Percentiles rank a stretch among this genome's conserved stretches.
These are phyloP conservation scores for Psittacula echo DNA, from an alignment of 2,797 vertebrate species.

Conservation along the genomic window DNA sequence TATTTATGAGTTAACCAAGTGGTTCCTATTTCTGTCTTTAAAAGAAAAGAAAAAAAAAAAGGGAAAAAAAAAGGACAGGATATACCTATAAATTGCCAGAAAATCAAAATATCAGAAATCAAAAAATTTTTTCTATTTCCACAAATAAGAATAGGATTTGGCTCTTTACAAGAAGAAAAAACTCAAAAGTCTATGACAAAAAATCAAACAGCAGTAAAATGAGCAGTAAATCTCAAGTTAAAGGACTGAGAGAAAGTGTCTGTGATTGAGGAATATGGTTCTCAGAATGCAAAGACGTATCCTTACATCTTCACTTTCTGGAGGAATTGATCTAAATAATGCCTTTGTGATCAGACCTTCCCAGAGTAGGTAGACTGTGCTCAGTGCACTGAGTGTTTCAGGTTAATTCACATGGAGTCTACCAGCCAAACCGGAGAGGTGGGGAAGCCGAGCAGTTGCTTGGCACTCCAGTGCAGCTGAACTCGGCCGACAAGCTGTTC, in stretches of 20 bases:
- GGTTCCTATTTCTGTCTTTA: not conserved
- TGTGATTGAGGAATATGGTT: not conserved
- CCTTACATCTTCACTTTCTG: not conserved
- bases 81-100: not conserved
- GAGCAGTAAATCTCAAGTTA: not conserved
- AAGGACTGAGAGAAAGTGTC: not conserved
- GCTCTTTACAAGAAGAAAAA: not conserved
- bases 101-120: not conserved
- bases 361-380: not conserved
- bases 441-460: constrained; percentile 1
- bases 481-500: constrained; percentile 5
- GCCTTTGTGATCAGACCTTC: not conserved
- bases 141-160: not conserved
- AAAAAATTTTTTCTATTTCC: not conserved
- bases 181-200: not conserved
- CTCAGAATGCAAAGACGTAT: not conserved
- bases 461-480: not conserved
- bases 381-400: not conserved
- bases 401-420: not conserved
- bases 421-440: not conserved
- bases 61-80: not conserved
- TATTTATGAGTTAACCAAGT: not conserved
- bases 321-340: not conserved
- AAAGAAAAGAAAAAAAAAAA: not conserved
- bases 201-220: not conserved